Evolutionary conservation across 2,888 invertebrate species (phyloP).

Genomic region (Zonitis immaculata): DNA sequence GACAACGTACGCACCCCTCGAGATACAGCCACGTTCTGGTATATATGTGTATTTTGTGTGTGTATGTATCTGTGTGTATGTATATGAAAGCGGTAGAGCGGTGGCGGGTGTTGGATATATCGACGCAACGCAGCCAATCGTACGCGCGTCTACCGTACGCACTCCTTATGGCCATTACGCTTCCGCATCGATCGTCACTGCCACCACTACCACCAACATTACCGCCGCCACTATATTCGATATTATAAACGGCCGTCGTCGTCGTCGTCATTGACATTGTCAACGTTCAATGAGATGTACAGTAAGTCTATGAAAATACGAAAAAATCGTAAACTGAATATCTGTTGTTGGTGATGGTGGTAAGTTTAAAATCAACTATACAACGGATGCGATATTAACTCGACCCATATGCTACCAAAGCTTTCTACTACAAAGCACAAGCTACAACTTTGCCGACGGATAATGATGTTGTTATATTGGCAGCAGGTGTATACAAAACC

Average conservation of each 20-base stretch:
- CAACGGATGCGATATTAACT: conserved; percentile 16
- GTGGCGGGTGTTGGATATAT: conserved; percentile 24
- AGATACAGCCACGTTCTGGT: conserved; percentile 40
- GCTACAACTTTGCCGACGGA: conserved; percentile 6
- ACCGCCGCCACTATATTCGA: not conserved
- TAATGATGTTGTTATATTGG: conserved; percentile 10
- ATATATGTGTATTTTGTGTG: conserved; percentile 25
- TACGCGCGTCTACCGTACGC: conserved; percentile 45
- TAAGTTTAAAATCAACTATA: conserved; percentile 1
- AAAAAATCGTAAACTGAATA: no score
- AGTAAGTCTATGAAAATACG: conserved; percentile 31
- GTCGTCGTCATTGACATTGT: not conserved
- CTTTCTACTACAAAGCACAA: conserved; percentile 7
- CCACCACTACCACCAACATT: no score
- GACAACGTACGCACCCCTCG: conserved; percentile 37
- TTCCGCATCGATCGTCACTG: conserved; percentile 41
- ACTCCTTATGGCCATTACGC: conserved; percentile 48
- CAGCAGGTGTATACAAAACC: not conserved
- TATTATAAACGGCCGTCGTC: conserved; percentile 7
- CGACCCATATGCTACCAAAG: not conserved
- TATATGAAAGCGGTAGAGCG: conserved; percentile 21
- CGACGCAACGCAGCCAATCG: conserved; percentile 46
- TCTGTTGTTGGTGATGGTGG: not conserved
- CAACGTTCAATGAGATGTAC: conserved; percentile 30
- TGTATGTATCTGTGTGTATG: no score